These are phyloP conservation scores for Petaurus breviceps DNA, from an alignment of 2,113 vertebrate species.

Conservation along the genomic window DNA sequence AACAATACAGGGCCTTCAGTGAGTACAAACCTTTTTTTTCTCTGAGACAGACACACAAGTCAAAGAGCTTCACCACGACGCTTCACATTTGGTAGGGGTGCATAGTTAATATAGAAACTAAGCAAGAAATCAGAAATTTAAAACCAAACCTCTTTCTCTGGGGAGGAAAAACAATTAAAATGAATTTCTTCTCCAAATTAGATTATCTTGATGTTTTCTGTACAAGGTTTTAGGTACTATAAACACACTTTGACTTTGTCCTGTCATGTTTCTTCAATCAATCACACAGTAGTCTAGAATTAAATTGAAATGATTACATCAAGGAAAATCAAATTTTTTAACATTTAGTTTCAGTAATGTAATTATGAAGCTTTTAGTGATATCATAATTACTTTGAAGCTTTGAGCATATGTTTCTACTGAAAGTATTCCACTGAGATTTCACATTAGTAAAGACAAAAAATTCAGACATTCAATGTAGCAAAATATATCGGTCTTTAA, in stretches of 20 bases:
- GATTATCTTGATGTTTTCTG: constrained; percentile 58
- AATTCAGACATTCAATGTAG: constrained; percentile 60
- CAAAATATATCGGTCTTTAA: constrained; percentile 61
- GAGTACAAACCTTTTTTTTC: neutral
- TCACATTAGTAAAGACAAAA: constrained; percentile 71
- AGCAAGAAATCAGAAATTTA: neutral
- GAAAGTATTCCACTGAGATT: constrained; percentile 79
- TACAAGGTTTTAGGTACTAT: constrained; percentile 26
- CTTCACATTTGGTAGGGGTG: neutral
- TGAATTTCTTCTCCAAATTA: constrained; percentile 46
- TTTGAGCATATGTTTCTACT: constrained; percentile 84
- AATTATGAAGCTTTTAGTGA: constrained; percentile 89
- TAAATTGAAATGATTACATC: constrained; percentile 83
- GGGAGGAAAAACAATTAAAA: constrained; percentile 61
- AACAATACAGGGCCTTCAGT: neutral
- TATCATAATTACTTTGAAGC: constrained; percentile 86
- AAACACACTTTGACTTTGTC: constrained; percentile 75
- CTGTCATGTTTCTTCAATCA: constrained; percentile 79
- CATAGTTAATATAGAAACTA: neutral
- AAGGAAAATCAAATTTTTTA: constrained; percentile 85
- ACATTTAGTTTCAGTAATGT: constrained; percentile 84
- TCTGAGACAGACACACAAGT: neutral
- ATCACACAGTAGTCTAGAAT: constrained; percentile 72
- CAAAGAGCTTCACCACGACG: neutral
- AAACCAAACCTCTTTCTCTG: constrained; percentile 12